Conservation (phyloP, 2,888 invertebrate species). For the Leptopilina drosophilae region DNA sequence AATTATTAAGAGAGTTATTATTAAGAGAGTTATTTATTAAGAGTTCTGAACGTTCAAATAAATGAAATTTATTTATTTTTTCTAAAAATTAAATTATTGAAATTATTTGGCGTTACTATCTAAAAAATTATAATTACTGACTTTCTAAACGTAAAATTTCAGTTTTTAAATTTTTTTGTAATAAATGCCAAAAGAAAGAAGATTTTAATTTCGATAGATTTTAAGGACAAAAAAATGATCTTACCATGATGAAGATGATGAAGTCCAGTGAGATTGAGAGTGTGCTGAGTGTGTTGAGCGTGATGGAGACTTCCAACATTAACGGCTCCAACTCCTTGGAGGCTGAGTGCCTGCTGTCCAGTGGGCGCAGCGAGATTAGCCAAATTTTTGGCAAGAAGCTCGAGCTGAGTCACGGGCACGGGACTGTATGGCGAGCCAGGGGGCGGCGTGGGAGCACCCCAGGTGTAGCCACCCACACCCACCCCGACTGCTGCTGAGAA, state of each 20-base stretch:
- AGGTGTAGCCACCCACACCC: constrained; percentile 78
- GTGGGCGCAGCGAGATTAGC: constrained; percentile 71
- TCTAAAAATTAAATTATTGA: too few species aligned
- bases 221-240: constrained; percentile 47
- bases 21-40: too few species aligned
- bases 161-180: too few species aligned
- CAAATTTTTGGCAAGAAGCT: constrained; percentile 79
- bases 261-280: constrained; percentile 70
- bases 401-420: constrained; percentile 83
- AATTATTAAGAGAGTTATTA: too few species aligned
- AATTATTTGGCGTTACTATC: too few species aligned
- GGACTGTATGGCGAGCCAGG: constrained; percentile 83
- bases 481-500: constrained; percentile 80
- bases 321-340: constrained; percentile 71
- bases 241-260: constrained; percentile 75
- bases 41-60: too few species aligned
- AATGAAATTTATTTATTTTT: too few species aligned
- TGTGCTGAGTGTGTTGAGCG: constrained; percentile 68
- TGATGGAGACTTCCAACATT: constrained; percentile 73
- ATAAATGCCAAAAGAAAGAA: too few species aligned
- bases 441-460: constrained; percentile 84
- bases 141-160: too few species aligned
- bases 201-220: too few species aligned
- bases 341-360: constrained; percentile 70
- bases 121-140: too few species aligned